Evolutionary conservation across 2,113 vertebrate genomes (phyloP).

Genomic region (Pteruthius melanotis): DNA sequence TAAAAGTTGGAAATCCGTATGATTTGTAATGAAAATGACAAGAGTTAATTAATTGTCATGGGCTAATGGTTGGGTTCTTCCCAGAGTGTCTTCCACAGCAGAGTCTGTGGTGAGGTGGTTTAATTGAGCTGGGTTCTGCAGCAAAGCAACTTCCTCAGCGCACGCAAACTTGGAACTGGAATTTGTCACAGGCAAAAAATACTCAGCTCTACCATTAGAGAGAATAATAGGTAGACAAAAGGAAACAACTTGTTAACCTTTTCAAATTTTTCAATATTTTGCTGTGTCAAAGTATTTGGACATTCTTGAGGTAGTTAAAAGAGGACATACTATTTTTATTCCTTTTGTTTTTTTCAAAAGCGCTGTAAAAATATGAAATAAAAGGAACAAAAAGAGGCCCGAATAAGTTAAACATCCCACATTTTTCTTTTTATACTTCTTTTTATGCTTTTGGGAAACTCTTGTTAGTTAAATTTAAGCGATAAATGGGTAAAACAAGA

Average conservation of each 20-base stretch:
- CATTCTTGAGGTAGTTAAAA: not conserved
- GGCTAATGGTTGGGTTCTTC: not conserved
- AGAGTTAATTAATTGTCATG: not conserved
- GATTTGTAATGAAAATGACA: not conserved
- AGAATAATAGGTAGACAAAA: not conserved
- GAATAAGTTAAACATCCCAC: conserved; percentile 38
- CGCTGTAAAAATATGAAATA: not conserved
- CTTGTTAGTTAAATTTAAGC: not conserved
- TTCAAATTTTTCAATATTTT: not conserved
- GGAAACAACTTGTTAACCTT: not conserved
- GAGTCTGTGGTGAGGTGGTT: not conserved
- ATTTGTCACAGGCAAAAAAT: not conserved
- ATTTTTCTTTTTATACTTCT: conserved; percentile 13
- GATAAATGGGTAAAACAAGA: not conserved
- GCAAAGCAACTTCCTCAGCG: not conserved
- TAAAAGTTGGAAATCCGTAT: not conserved
- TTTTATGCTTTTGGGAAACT: not conserved
- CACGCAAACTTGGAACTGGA: not conserved
- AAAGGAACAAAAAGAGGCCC: not conserved
- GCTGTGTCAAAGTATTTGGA: not conserved
- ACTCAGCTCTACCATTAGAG: not conserved
- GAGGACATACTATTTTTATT: not conserved
- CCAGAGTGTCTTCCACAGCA: not conserved
- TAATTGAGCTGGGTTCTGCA: not conserved
- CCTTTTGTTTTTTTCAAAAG: not conserved